Evolutionary conservation across 2,888 invertebrate species (phyloP).

Genomic region (Ophion costatus): DNA sequence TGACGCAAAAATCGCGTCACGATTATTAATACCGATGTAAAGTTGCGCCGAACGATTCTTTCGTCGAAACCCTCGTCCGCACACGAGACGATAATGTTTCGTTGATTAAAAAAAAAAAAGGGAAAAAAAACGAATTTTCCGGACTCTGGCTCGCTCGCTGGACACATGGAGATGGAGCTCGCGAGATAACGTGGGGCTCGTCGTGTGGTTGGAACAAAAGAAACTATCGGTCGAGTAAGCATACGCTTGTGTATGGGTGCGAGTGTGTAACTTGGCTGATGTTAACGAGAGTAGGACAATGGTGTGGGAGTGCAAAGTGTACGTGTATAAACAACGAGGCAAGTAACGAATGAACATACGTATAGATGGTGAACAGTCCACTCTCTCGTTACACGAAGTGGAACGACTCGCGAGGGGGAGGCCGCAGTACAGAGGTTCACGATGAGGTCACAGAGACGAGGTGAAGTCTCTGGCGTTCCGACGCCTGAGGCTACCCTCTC

Average conservation of each 20-base stretch:
- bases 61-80: background rate
- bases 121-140: slow-evolving; percentile 51
- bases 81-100: slow-evolving; percentile 2
- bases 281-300: slow-evolving; percentile 45
- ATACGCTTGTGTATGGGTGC: background rate
- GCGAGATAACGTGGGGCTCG: slow-evolving; percentile 59
- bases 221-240: slow-evolving; percentile 49
- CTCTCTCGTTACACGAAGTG: slow-evolving; percentile 66
- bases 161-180: slow-evolving; percentile 58
- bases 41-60: slow-evolving; percentile 1
- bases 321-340: slow-evolving; percentile 16
- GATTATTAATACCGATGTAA: slow-evolving; percentile 46
- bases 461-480: slow-evolving; percentile 74
- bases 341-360: slow-evolving; percentile 23
- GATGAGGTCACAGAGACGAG: slow-evolving; percentile 79
- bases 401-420: slow-evolving; percentile 61
- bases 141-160: slow-evolving; percentile 35
- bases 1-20: background rate
- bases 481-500: slow-evolving; percentile 69
- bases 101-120: slow-evolving; percentile 13
- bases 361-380: slow-evolving; percentile 43
- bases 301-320: slow-evolving; percentile 36
- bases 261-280: slow-evolving; percentile 20
- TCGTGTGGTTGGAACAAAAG: slow-evolving; percentile 63
- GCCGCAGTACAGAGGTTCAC: slow-evolving; percentile 73